A percentile compares a stretch with the other conserved stretches of the same genome.
phyloP scores from a whole-genome alignment of 2,113 vertebrate species.

The Gobio gobio region DNA sequence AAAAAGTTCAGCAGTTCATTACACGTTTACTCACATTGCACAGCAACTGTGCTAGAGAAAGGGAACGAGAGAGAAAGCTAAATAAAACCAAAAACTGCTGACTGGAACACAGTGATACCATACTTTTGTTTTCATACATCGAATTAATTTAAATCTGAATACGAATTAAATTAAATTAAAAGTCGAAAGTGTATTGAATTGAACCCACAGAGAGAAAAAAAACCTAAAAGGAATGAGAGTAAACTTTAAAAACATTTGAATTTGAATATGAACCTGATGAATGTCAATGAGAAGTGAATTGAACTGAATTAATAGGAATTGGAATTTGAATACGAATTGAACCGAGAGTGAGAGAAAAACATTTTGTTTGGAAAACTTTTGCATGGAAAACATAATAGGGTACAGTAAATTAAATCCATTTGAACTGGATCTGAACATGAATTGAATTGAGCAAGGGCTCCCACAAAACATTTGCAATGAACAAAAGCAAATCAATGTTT shows the following conservation, averaged over 20 bases:
- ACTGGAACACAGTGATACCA: background rate
- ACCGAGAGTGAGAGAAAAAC: too few species aligned
- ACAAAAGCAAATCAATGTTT: too few species aligned
- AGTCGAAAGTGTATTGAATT: background rate
- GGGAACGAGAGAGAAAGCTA: too few species aligned
- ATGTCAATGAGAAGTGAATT: constrained; percentile 6
- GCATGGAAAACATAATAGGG: too few species aligned
- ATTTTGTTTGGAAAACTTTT: too few species aligned
- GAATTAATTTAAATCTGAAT: background rate
- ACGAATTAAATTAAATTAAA: background rate
- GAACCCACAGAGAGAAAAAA: background rate
- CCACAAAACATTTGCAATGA: too few species aligned
- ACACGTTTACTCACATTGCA: background rate
- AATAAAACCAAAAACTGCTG: background rate
- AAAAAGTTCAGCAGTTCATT: background rate
- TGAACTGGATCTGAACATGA: too few species aligned
- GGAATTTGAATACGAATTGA: background rate
- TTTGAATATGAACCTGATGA: background rate
- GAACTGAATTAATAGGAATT: background rate
- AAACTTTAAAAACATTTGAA: background rate
- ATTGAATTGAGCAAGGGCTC: too few species aligned
- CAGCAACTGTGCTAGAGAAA: background rate
- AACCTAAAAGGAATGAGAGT: background rate
- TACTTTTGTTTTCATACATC: background rate
- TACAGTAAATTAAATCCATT: too few species aligned